Base-by-base conservation (phyloP, 2,113 vertebrate species). In the Myotis brandtii region DNA sequence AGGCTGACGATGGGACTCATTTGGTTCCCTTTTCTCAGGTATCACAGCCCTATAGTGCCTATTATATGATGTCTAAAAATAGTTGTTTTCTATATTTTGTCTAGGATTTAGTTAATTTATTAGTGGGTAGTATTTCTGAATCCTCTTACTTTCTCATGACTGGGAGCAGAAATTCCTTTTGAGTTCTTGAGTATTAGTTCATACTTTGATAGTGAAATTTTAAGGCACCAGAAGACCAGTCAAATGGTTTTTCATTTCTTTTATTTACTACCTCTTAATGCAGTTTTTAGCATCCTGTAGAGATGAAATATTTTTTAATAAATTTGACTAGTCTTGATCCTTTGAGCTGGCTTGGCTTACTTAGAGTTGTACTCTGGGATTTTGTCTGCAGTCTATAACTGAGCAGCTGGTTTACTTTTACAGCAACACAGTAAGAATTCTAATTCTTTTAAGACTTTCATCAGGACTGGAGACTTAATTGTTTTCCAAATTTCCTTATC, bases 31-130 rank as follows among this genome's bases (percentile, higher is more conserved):
- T 59, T 92, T 82, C 46, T 94, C 20, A 10, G 52, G 32, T 86
- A 17, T 70, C 34, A 90, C 3, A 46, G 64, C 52, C 56, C 34
- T 80, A 54, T 67, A 40, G 32, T 94, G 11, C 23, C 9, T 85
- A 0, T 37, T 89, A 59, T 62, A 34, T 72, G 50, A 17, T 67
- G 20, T 81, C 43, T 93, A 50, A 94, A 89, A 81, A 80, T 81
- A 80, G 21, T 79, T 32, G 11, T 96, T 92, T 92, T 88, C 27
- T 69, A 1, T 86, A 43, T 69, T 85, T 66, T 85, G n/a, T 80
- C 6, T 27, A 72, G 23, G 59, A 86, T 37, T 95, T 86, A 69
- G 18, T 81, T 93, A 23, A 23, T 85, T 87, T 37, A 48, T 92
- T 50, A 52, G 18, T 27, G 52, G 37, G 66, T 12, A 70, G 25